Evolutionary conservation across 2,888 invertebrate genomes (phyloP).

Genomic region (Aleiodes testaceus): DNA sequence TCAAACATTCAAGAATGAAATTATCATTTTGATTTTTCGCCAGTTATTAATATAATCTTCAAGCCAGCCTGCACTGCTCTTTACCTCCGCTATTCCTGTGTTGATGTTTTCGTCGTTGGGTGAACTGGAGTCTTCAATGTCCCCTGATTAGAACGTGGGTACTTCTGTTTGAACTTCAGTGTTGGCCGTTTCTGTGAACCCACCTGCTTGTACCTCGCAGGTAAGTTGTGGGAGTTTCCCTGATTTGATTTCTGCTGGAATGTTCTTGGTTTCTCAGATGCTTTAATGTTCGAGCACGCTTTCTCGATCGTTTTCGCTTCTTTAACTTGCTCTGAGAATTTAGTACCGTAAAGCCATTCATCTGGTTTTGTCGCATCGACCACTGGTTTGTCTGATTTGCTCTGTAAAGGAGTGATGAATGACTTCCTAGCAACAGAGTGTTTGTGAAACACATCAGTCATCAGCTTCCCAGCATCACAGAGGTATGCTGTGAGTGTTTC

Average conservation of each 20-base stretch:
- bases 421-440: slow-evolving; percentile 40
- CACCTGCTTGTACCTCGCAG: slow-evolving; percentile 40
- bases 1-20: too few relatives aligned
- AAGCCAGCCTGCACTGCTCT: background rate
- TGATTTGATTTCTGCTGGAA: background rate
- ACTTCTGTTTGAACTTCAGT: background rate
- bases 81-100: slow-evolving; percentile 4
- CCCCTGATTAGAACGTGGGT: background rate
- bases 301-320: slow-evolving; percentile 44
- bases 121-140: background rate
- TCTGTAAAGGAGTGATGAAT: slow-evolving; percentile 37
- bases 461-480: slow-evolving; percentile 39
- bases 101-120: background rate
- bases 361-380: slow-evolving; percentile 36
- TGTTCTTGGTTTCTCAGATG: slow-evolving; percentile 18
- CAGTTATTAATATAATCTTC: background rate
- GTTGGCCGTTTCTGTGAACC: slow-evolving; percentile 28
- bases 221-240: slow-evolving; percentile 46
- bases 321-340: slow-evolving; percentile 43
- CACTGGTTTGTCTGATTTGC: slow-evolving; percentile 40
- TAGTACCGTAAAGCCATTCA: slow-evolving; percentile 42
- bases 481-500: slow-evolving; percentile 32
- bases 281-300: slow-evolving; percentile 37
- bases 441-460: slow-evolving; percentile 42
- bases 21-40: too few relatives aligned